phyloP scores from a whole-genome alignment of 2,797 vertebrate genomes.

The Cheirogaleus major region DNA sequence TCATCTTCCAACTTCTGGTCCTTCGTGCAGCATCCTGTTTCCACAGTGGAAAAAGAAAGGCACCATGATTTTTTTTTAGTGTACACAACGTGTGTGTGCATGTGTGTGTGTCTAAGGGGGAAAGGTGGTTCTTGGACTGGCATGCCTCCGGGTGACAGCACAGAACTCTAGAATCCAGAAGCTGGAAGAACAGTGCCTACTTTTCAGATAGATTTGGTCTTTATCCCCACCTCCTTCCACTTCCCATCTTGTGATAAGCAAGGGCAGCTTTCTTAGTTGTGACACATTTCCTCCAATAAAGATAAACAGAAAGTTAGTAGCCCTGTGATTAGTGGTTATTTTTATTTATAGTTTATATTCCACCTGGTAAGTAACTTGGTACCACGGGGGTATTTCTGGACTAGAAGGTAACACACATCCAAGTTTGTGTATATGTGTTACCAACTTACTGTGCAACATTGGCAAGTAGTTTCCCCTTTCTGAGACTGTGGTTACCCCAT shows the following conservation, averaged over 20 bases:
- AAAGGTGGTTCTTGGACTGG: neutral
- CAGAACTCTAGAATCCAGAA: conserved; percentile 7
- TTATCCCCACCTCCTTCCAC: neutral
- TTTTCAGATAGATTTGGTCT: neutral
- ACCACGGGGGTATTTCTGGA: neutral
- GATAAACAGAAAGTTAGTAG: neutral
- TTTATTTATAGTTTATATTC: conserved; percentile 15
- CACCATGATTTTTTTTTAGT: neutral
- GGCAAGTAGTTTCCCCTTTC: neutral
- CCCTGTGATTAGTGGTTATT: conserved; percentile 15
- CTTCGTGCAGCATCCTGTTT: neutral
- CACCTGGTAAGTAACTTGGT: neutral
- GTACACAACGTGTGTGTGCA: neutral
- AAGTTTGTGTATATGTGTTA: conserved; percentile 4
- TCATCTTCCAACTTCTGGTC: neutral
- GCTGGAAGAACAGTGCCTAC: neutral
- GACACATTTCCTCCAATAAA: conserved; percentile 43
- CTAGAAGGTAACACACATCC: neutral
- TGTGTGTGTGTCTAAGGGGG: neutral
- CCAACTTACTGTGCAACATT: neutral
- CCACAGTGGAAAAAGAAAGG: neutral
- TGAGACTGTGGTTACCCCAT: neutral
- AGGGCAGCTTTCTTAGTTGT: conserved; percentile 19
- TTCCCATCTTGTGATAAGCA: neutral
- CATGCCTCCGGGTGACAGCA: neutral